Percentiles rank a stretch among this genome's conserved stretches.
Conservation (phyloP, 2,797 vertebrate species). For the Gadopsis marmoratus region DNA sequence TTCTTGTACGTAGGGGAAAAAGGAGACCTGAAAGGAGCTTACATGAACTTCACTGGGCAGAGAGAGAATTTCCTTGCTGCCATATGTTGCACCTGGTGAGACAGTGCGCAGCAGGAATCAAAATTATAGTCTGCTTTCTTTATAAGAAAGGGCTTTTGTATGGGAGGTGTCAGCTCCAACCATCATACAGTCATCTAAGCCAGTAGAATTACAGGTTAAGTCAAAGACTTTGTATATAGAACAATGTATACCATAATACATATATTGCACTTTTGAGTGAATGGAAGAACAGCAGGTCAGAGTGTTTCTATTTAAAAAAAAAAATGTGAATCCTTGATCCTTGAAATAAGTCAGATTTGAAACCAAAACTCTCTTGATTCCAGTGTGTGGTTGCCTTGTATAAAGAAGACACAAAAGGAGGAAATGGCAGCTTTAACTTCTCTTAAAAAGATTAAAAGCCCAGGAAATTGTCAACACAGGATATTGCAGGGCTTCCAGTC, state of each 20-base stretch:
- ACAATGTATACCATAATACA: neutral
- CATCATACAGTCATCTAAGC: constrained; percentile 43
- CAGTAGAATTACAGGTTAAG: constrained; percentile 4
- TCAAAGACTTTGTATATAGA: neutral
- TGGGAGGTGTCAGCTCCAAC: constrained; percentile 7
- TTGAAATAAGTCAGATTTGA: constrained; percentile 14
- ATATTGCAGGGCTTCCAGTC: constrained; percentile 24
- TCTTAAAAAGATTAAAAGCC: constrained; percentile 44
- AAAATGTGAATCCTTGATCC: neutral
- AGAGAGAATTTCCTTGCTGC: constrained; percentile 41
- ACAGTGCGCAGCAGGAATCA: neutral
- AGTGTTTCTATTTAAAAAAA: neutral
- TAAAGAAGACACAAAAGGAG: constrained; percentile 21
- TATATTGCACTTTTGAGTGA: neutral
- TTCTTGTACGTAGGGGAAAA: constrained; percentile 29
- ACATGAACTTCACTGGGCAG: constrained; percentile 31
- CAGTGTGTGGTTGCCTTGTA: neutral
- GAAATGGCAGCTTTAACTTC: constrained; percentile 41
- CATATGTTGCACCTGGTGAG: constrained; percentile 15
- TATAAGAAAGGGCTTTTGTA: constrained; percentile 32
- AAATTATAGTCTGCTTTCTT: neutral
- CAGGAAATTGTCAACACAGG: constrained; percentile 39
- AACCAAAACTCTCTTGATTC: constrained; percentile 8
- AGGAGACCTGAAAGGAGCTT: constrained; percentile 35
- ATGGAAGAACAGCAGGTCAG: neutral